Base-by-base conservation (phyloP, 2,797 vertebrate species). In the Pempheris klunzingeri region DNA sequence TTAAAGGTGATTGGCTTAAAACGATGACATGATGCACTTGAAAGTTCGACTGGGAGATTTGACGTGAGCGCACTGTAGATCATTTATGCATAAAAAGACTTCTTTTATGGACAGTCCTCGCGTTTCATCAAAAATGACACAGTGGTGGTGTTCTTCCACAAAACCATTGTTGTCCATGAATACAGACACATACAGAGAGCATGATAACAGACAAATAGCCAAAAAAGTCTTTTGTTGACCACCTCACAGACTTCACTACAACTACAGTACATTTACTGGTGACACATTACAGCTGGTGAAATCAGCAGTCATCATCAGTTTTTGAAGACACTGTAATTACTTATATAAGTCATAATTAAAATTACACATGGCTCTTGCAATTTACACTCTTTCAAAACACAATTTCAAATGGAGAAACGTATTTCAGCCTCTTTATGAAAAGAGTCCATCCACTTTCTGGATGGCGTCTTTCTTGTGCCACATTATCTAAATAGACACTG, bases 401-500 rank as follows among this genome's bases (percentile, higher is more conserved):
- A 13, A 15, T 52, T 52, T 32, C 3, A 32, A 58, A 11, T 4
- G 3, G 20, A 67, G 12, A 34, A 4, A 32, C 26, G 15, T n/a
- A 5, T 71, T 32, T 24, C 57, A 28, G 34, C 26, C 3, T 3
- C 22, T 44, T 26, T 15, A 30, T 59, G 34, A 8, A 15, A 7
- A 32, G 20, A 50, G 34, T 24, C 11, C 32, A 7, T 38, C 5
- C 11, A 14, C 47, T 6, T 41, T 22, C 9, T 30, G 11, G 13
- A 20, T n/a, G 17, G 3, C 26, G 18, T 73, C 32, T 57, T 34
- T 60, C n/a, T 68, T 20, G 34, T 55, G 34, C 60, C 3, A 13
- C 24, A 17, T 77, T 58, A 77, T 69, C 41, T 41, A 39, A 52
- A 71, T 17, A 26, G 0, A 12, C 22, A 55, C 11, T 3, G 15